Percentiles rank a stretch among this genome's conserved stretches.
phyloP scores from a whole-genome alignment of 2,888 invertebrate species.

The Melanotus villosus region DNA sequence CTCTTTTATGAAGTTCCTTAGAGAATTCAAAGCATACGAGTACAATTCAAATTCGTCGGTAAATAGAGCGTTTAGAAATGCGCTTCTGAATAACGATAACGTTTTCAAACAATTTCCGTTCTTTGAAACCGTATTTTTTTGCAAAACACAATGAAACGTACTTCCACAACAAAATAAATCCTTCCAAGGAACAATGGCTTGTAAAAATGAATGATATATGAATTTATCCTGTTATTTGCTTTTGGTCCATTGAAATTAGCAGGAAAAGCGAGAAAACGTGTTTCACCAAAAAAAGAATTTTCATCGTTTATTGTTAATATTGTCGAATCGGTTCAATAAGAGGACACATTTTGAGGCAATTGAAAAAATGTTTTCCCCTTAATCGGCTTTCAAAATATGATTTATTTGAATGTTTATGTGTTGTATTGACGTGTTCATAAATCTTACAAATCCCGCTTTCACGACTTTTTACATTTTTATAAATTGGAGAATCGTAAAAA shows the following conservation, averaged over 20 bases:
- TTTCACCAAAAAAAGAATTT: constrained; percentile 9
- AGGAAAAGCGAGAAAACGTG: neutral
- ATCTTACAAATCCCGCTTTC: constrained; percentile 54
- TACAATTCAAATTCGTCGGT: too few species aligned
- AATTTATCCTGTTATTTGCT: neutral
- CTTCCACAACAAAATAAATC: too few species aligned
- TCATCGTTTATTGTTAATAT: constrained; percentile 18
- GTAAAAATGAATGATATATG: too few species aligned
- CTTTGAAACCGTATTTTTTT: too few species aligned
- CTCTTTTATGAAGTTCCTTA: too few species aligned
- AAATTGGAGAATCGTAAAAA: constrained; percentile 39
- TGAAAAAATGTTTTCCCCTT: constrained; percentile 42
- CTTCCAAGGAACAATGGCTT: too few species aligned
- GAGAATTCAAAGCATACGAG: too few species aligned
- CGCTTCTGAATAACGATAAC: too few species aligned
- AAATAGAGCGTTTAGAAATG: too few species aligned
- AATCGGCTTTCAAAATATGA: constrained; percentile 58
- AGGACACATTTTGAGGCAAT: constrained; percentile 35
- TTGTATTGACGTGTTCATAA: constrained; percentile 57
- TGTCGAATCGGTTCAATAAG: constrained; percentile 12
- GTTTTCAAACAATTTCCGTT: too few species aligned
- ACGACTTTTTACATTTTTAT: constrained; percentile 43
- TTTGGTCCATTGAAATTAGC: neutral
- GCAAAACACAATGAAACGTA: too few species aligned
- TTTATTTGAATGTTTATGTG: constrained; percentile 59